These are phyloP conservation scores for Fregetta grallaria DNA, from an alignment of 2,113 vertebrate species.

Conservation along the genomic window DNA sequence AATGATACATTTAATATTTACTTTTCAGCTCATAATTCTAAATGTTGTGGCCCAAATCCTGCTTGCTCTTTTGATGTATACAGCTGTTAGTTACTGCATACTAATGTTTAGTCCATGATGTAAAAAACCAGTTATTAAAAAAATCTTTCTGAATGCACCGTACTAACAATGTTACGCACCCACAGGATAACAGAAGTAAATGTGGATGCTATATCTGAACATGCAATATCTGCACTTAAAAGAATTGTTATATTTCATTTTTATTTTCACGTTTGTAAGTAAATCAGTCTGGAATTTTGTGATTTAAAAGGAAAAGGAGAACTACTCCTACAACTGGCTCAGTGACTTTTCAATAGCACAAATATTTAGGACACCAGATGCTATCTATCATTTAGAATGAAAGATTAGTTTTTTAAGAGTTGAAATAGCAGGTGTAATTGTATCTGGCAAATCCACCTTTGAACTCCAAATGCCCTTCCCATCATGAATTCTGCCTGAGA, in stretches of 20 bases:
- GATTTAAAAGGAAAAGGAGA: background rate
- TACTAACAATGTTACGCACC: background rate
- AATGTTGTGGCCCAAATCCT: slow-evolving; percentile 4
- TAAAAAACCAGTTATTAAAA: background rate
- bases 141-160: background rate
- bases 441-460: slow-evolving; percentile 8
- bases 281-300: background rate
- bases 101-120: background rate
- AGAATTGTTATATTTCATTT: background rate
- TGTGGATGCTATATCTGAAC: background rate
- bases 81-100: background rate
- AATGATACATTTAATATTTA: slow-evolving; percentile 1
- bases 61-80: background rate
- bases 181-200: background rate
- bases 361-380: background rate
- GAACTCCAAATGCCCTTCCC: background rate
- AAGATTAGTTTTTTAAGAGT: background rate
- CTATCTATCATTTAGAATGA: background rate
- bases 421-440: slow-evolving; percentile 2
- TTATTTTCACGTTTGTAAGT: background rate
- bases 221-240: background rate
- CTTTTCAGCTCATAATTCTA: background rate
- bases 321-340: background rate
- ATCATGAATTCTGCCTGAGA: background rate
- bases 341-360: background rate